phyloP scores from a whole-genome alignment of 1,140 invertebrate species.

The Argopecten irradians region DNA sequence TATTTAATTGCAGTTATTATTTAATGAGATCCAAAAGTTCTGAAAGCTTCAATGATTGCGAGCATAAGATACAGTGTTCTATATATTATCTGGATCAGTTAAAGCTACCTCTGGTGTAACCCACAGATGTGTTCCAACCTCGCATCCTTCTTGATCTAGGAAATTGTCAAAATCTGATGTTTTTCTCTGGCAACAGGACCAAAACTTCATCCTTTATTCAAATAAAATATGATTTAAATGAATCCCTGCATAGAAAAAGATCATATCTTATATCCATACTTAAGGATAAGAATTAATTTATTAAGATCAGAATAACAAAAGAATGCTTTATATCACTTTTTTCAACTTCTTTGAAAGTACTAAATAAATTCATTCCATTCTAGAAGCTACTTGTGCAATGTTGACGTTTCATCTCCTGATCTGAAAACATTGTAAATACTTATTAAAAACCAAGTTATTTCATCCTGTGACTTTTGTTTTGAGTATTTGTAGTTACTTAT shows the following conservation, averaged over 20 bases:
- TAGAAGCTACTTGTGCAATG: too few species aligned
- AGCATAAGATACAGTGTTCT: background rate
- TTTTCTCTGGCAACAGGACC: slow-evolving; percentile 96
- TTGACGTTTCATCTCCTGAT: too few species aligned
- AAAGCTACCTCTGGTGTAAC: slow-evolving; percentile 82
- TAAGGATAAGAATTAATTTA: too few species aligned
- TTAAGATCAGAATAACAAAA: too few species aligned
- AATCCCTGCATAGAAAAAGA: background rate
- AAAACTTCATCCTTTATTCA: slow-evolving; percentile 89
- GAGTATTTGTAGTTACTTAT: too few species aligned
- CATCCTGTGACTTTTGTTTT: too few species aligned
- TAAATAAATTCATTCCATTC: too few species aligned
- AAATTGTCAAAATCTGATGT: slow-evolving; percentile 96
- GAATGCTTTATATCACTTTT: too few species aligned
- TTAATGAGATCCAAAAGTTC: background rate
- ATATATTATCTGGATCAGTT: background rate
- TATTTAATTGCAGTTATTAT: too few species aligned
- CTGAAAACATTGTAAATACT: too few species aligned
- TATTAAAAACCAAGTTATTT: too few species aligned
- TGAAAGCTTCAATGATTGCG: background rate
- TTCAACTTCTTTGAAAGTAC: too few species aligned
- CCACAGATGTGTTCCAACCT: slow-evolving; percentile 91
- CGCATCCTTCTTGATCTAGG: slow-evolving; percentile 91
- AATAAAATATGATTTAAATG: background rate
- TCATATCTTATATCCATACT: background rate